phyloP scores from a whole-genome alignment of 2,113 vertebrate species.

The Mola mola region DNA sequence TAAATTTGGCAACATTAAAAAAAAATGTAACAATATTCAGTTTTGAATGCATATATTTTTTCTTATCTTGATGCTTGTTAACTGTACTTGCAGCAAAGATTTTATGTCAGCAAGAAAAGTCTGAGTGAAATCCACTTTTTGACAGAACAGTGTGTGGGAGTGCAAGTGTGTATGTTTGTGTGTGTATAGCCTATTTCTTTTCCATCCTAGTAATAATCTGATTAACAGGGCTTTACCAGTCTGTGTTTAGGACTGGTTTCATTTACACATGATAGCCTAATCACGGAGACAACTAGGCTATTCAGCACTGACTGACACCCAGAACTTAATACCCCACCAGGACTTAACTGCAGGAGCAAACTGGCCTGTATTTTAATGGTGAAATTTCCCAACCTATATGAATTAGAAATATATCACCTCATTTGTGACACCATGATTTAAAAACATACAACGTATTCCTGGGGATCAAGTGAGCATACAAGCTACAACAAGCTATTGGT shows the following conservation, averaged over 20 bases:
- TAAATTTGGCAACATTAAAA: constrained; percentile 16
- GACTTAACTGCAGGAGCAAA: constrained; percentile 1
- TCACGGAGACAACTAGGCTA: constrained; percentile 58
- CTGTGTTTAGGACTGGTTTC: constrained; percentile 70
- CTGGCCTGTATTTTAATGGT: background rate
- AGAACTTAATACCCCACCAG: constrained; percentile 37
- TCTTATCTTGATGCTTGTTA: constrained; percentile 4
- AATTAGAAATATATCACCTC: background rate
- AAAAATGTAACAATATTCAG: constrained; percentile 4
- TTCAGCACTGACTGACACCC: constrained; percentile 47
- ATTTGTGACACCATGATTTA: background rate
- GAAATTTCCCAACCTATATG: background rate
- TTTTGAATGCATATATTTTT: constrained; percentile 6
- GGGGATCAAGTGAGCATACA: constrained; percentile 8
- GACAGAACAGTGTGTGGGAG: constrained; percentile 12
- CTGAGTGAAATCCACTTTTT: constrained; percentile 17
- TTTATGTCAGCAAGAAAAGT: constrained; percentile 14
- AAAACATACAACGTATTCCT: background rate
- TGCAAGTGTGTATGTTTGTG: constrained; percentile 31
- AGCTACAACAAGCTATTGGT: background rate
- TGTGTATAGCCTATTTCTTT: constrained; percentile 31
- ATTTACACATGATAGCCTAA: constrained; percentile 66
- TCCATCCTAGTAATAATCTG: constrained; percentile 71
- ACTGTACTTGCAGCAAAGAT: constrained; percentile 17
- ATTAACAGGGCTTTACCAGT: constrained; percentile 75